These are phyloP conservation scores for Xestia sexstrigata DNA, from an alignment of 2,888 invertebrate species.

Conservation along the genomic window DNA sequence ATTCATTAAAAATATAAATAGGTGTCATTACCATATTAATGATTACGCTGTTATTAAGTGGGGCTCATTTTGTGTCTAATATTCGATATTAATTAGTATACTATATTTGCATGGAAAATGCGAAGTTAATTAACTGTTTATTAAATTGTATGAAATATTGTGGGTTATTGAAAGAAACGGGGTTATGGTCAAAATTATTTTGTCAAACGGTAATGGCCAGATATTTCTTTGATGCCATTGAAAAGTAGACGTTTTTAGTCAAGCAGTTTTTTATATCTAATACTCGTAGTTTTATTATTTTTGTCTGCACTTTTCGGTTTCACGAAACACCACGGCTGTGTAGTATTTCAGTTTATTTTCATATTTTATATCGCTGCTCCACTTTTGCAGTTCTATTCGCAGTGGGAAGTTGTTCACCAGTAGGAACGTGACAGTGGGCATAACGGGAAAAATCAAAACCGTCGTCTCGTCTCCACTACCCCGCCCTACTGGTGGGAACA, in stretches of 20 bases:
- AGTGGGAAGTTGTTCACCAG: too few species aligned
- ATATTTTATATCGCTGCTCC: not conserved
- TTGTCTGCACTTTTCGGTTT: not conserved
- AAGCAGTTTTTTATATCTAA: not conserved
- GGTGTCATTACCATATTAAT: constrained; percentile 55
- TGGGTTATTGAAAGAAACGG: constrained; percentile 18
- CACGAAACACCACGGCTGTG: not conserved
- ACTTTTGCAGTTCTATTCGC: not conserved
- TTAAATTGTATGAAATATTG: constrained; percentile 35
- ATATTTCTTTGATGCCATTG: not conserved
- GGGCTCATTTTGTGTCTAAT: constrained; percentile 31
- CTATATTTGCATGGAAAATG: constrained; percentile 57
- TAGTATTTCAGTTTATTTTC: not conserved
- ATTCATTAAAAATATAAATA: constrained; percentile 54
- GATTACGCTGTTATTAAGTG: constrained; percentile 24
- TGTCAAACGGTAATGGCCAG: not conserved
- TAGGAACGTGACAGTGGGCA: too few species aligned
- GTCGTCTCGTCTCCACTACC: too few species aligned
- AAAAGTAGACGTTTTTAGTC: not conserved
- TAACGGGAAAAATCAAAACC: too few species aligned
- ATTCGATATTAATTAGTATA: constrained; percentile 55
- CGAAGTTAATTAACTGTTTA: constrained; percentile 58
- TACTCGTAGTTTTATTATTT: not conserved
- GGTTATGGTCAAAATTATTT: not conserved
- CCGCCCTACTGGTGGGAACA: too few species aligned